Base-by-base conservation (phyloP, 2,797 vertebrate genomes). In the Carduelis carduelis region DNA sequence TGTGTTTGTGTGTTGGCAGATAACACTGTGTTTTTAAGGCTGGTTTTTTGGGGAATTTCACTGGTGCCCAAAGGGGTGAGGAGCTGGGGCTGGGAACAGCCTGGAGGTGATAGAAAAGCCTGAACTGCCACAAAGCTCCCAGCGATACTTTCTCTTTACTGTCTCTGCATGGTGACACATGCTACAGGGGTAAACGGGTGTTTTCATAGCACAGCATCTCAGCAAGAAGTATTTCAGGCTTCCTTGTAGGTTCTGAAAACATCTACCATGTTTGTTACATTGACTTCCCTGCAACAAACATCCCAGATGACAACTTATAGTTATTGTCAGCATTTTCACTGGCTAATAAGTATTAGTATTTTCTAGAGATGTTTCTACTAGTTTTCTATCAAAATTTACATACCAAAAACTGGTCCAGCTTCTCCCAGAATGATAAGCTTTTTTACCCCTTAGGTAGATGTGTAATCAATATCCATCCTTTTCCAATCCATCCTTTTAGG, bases 11-110 rank as follows among this genome's bases (percentile, higher is more conserved):
- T 30, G 21, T 27, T 83, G 82, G 49, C 4, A 3, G 32, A 74
- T 39, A 47, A 39, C 0, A 9, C 5, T 30, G 9, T 35, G 59
- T 71, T 71, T 89, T 26, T 0, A 0, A 70, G 37, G 68, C 27
- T 69, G 56, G 39, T 63, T 39, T 59, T 27, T 5, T 1, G 2
- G 15, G 2, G 1, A 59, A 22, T 35, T 41, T 50, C 20, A 7
- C 21, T n/a, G 19, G 15, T 63, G 68, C 14, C 61, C n/a, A 17
- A 57, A 20, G 23, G 11, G 2, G 6, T 3, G 15, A 82, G 34
- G 52, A 79, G 5, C 37, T 32, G 64, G 28, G 47, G 4, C 24
- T 71, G 72, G 65, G 69, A 90, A 18, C 37, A 56, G 37, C 59
- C 57, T 83, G 65, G 65, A 43, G 12, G 24, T 43, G 53, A 35